phyloP scores from a whole-genome alignment of 2,113 vertebrate genomes.

The Odocoileus hemionus region DNA sequence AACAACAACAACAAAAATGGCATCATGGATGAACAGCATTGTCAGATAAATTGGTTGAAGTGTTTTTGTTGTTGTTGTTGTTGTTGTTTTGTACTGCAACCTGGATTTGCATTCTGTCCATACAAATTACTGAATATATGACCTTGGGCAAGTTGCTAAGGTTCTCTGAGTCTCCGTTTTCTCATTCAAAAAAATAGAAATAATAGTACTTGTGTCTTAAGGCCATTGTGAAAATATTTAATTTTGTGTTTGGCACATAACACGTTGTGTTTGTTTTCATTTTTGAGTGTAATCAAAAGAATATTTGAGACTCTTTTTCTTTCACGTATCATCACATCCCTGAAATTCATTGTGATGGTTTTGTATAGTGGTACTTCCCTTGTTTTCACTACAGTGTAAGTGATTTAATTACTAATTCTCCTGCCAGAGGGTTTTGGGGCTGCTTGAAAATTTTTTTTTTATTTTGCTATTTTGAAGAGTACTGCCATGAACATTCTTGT shows the following conservation, averaged over 20 bases:
- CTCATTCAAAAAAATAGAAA: not conserved
- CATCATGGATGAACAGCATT: conserved; percentile 87
- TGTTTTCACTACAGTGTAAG: not conserved
- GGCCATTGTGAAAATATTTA: not conserved
- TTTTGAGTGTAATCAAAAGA: not conserved
- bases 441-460: not conserved
- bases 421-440: not conserved
- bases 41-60: conserved; percentile 84
- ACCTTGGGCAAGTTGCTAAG: not conserved
- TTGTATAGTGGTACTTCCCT: not conserved
- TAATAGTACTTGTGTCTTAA: not conserved
- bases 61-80: conserved; percentile 82
- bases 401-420: not conserved
- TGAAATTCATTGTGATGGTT: not conserved
- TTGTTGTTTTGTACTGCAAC: conserved; percentile 81
- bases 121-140: not conserved
- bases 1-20: conserved; percentile 55
- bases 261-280: not conserved
- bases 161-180: not conserved
- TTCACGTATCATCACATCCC: not conserved
- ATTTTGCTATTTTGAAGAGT: not conserved
- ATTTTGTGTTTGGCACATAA: not conserved
- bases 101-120: not conserved
- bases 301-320: not conserved
- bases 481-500: not conserved